phyloP scores from a whole-genome alignment of 92 coral and sea anemone genomes.

The Heliopora coerulea region DNA sequence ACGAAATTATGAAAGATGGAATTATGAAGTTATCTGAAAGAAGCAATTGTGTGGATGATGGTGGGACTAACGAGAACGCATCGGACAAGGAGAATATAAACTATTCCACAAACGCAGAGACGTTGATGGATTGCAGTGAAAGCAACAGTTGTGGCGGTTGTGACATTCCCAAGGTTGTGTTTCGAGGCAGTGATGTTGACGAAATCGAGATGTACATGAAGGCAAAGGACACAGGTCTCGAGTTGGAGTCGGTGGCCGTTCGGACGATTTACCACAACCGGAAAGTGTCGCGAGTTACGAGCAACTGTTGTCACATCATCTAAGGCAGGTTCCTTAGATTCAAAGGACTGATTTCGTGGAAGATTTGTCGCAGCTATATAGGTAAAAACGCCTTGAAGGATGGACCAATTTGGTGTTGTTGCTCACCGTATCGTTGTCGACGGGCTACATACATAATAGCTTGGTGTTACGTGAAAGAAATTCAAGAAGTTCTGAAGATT shows the following conservation, averaged over 20 bases:
- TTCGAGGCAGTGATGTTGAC: constrained; percentile 33
- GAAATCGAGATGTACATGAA: constrained; percentile 37
- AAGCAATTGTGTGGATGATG: background rate
- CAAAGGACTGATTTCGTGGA: background rate
- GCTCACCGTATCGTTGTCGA: no score
- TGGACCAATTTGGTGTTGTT: no score
- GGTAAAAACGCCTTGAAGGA: no score
- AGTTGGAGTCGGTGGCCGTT: constrained; percentile 18
- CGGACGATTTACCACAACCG: constrained; percentile 25
- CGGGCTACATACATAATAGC: no score
- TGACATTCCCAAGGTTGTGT: background rate
- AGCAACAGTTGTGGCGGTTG: background rate
- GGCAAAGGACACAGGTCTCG: constrained; percentile 21
- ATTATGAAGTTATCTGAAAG: background rate
- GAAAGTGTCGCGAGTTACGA: constrained; percentile 60
- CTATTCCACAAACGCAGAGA: background rate
- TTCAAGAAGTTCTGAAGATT: no score
- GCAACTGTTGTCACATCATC: constrained; percentile 94
- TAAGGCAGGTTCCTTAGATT: constrained; percentile 20
- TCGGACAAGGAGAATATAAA: constrained; percentile 27
- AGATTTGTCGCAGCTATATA: background rate
- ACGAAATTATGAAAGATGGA: background rate
- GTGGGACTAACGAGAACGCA: background rate
- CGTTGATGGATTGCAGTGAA: background rate
- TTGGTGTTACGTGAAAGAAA: no score